These are phyloP conservation scores for Carposina sasakii DNA, from an alignment of 1,140 invertebrate species.

Conservation along the genomic window DNA sequence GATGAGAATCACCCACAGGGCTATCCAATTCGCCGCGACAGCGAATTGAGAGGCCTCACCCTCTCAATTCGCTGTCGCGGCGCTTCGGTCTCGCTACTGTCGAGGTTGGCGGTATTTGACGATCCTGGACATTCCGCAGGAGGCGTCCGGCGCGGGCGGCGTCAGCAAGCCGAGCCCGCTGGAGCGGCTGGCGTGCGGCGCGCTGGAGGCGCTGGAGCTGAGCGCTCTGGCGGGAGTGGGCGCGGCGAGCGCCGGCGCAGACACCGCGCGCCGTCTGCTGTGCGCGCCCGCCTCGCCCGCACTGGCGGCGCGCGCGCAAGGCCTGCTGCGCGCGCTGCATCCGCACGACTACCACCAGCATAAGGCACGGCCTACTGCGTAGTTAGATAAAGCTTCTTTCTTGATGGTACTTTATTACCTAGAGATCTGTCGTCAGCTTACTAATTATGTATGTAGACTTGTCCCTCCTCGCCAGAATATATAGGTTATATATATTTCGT, in stretches of 20 bases:
- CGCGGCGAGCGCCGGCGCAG: constrained; percentile 32
- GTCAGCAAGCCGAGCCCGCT: constrained; percentile 57
- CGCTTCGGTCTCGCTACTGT: too few species aligned
- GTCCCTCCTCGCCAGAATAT: too few species aligned
- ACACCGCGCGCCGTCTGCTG: constrained; percentile 81
- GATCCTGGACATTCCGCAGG: too few species aligned
- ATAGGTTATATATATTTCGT: not conserved
- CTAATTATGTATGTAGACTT: too few species aligned
- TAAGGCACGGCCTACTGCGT: constrained; percentile 72
- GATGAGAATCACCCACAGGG: too few species aligned
- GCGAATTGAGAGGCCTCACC: too few species aligned
- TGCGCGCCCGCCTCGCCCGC: constrained; percentile 86
- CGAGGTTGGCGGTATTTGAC: too few species aligned
- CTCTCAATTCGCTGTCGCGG: too few species aligned
- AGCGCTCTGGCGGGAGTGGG: constrained; percentile 35
- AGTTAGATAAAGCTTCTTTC: not conserved
- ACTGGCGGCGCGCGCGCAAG: constrained; percentile 85
- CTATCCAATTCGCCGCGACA: too few species aligned
- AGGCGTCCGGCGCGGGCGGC: constrained; percentile 36
- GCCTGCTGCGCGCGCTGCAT: constrained; percentile 87
- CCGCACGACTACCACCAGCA: constrained; percentile 88
- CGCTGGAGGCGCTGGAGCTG: constrained; percentile 61
- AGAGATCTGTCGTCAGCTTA: too few species aligned
- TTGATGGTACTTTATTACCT: not conserved
- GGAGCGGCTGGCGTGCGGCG: constrained; percentile 61